Percentiles rank a stretch among this genome's conserved stretches.
Conservation (phyloP, 1,140 invertebrate genomes). For the Battus philenor region DNA sequence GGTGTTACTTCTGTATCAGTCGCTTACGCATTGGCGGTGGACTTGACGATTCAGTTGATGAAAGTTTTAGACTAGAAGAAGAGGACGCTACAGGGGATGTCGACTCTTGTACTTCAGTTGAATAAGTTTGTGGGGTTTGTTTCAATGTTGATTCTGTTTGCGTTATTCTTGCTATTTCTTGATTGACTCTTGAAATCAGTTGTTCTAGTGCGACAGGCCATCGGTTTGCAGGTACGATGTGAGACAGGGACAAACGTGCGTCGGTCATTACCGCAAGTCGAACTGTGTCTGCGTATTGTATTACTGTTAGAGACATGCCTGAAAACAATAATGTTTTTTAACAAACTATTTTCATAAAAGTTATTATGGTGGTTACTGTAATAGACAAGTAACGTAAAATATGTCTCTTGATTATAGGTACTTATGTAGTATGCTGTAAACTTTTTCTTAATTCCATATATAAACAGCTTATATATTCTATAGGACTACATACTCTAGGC, state of each 20-base stretch:
- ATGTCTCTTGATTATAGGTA: no score
- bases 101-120: not conserved
- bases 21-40: constrained; percentile 20
- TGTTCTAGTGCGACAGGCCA: constrained; percentile 55
- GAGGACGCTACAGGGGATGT: not conserved
- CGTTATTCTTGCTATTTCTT: constrained; percentile 48
- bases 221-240: constrained; percentile 49
- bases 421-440: no score
- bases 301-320: constrained; percentile 86
- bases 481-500: no score
- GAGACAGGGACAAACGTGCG: constrained; percentile 80
- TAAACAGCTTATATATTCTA: no score
- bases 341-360: no score
- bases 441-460: no score
- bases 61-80: constrained; percentile 12
- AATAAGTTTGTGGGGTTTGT: not conserved
- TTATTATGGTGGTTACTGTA: no score
- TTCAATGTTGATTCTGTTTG: constrained; percentile 21
- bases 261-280: constrained; percentile 86
- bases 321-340: constrained; percentile 33
- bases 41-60: constrained; percentile 15
- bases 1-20: constrained; percentile 19
- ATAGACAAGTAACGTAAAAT: no score
- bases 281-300: constrained; percentile 82
- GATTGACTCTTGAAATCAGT: constrained; percentile 48